phyloP scores from a whole-genome alignment of 2,888 invertebrate genomes.

The Thumatha senex region DNA sequence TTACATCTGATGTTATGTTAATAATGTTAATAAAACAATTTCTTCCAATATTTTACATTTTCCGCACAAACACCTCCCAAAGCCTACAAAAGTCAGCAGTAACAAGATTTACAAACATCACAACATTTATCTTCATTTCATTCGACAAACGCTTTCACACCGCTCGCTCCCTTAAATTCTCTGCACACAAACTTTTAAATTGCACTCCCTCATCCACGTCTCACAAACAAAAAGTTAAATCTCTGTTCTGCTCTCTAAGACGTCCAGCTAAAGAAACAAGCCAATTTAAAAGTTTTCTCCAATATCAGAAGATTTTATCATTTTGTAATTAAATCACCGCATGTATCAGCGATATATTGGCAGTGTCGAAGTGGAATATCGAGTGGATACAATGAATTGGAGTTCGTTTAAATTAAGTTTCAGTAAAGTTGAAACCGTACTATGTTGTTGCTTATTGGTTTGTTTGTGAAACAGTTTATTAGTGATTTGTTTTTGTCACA shows the following conservation, averaged over 20 bases:
- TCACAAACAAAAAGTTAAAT: constrained; percentile 2
- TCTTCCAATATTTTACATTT: neutral
- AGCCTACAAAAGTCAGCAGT: neutral
- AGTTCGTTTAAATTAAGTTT: constrained; percentile 29
- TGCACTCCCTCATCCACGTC: constrained; percentile 22
- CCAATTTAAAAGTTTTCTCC: constrained; percentile 34
- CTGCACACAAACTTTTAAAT: constrained; percentile 32
- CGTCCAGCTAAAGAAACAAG: constrained; percentile 30
- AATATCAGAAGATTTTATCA: constrained; percentile 23
- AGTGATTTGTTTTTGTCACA: too few species aligned
- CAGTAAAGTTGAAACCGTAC: constrained; percentile 11
- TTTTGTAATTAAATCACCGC: constrained; percentile 33
- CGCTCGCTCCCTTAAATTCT: constrained; percentile 17
- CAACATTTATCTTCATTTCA: constrained; percentile 32
- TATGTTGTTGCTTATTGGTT: neutral
- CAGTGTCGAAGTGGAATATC: constrained; percentile 8
- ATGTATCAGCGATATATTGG: constrained; percentile 31
- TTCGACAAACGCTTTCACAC: constrained; percentile 25
- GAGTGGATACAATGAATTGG: constrained; percentile 19
- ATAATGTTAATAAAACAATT: neutral
- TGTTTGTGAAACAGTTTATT: neutral
- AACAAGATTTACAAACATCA: constrained; percentile 7
- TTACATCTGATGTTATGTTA: neutral
- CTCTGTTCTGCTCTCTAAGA: constrained; percentile 19
- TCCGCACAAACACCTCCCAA: neutral